Evolutionary conservation across 1,140 invertebrate species (phyloP), one percentile per base, ranked within the genome.

Genomic region (Saccostrea glomerata): DNA sequence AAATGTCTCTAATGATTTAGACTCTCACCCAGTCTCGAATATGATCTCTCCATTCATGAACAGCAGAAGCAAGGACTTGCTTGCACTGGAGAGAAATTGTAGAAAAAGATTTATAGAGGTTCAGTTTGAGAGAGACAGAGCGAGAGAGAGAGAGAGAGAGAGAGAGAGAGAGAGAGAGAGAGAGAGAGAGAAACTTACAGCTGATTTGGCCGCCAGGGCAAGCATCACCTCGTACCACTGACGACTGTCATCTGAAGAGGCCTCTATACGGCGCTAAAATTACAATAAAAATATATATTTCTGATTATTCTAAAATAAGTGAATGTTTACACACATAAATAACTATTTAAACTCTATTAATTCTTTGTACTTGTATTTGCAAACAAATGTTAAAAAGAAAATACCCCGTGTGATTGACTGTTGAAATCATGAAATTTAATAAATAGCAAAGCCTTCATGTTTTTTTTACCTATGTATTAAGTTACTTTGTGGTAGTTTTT

Each of bases 131-230:
- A 13, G 25, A 77, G 23, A 77, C 1, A 77, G 23, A 30, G n/a
- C n/a, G 11, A 77, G 25, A 15, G 23, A 23, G 23, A 23, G 7
- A 13, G 25, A 77, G 23, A 77, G 11, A 77, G 23, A 30, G n/a
- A 70, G 66, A 70, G 66, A 70, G 66, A 70, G 66, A 70, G 66
- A 70, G 66, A 70, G 25, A 23, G 66, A 70, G 20, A 70, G n/a
- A 73, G 2, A 30, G 66, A 73, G 25, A 25, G 66, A 25, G 23
- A n/a, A 23, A 7, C 58, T 63, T 63, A 63, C 58, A 20, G 58
- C 58, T 20, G 58, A 63, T 20, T 63, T 63, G 58, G 58, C 58
- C n/a, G 58, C 58, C n/a, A 63, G 58, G 15, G 58, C 58, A 6
- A 63, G 58, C 58, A 63, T 63, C 58, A 63, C 58, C n/a, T 63